These are phyloP conservation scores for Rhinogobius similis DNA, from an alignment of 2,113 vertebrate genomes.

Conservation along the genomic window DNA sequence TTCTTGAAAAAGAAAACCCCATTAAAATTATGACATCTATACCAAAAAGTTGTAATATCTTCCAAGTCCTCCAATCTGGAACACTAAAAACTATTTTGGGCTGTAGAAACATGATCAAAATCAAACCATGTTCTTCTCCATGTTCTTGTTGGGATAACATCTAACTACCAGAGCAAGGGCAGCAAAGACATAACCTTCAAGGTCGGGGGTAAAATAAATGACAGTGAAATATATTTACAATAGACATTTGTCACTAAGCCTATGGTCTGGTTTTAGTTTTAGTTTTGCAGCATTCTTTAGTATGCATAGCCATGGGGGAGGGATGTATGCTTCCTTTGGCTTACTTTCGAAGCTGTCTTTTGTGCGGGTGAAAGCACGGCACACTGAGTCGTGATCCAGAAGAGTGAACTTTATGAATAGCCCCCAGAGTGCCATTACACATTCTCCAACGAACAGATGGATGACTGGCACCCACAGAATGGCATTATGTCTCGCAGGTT, in stretches of 20 bases:
- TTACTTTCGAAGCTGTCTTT: slow-evolving; percentile 36
- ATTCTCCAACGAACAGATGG: slow-evolving; percentile 59
- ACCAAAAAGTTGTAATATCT: no score
- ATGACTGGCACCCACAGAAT: slow-evolving; percentile 61
- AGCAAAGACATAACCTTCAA: not conserved
- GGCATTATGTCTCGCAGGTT: slow-evolving; percentile 42
- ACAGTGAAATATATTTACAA: not conserved
- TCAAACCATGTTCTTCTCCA: not conserved
- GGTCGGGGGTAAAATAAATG: not conserved
- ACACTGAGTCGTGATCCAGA: slow-evolving; percentile 48
- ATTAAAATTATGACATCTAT: no score
- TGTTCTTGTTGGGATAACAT: not conserved
- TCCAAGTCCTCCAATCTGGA: no score
- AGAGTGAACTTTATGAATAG: slow-evolving; percentile 64
- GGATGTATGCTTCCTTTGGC: slow-evolving; percentile 20
- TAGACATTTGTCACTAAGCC: not conserved
- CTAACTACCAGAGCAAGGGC: not conserved
- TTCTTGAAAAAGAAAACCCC: no score
- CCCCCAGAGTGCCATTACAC: slow-evolving; percentile 57
- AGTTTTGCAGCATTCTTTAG: not conserved
- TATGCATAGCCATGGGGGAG: not conserved
- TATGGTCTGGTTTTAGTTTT: not conserved
- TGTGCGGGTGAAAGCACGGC: slow-evolving; percentile 50
- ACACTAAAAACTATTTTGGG: not conserved
- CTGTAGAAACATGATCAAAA: not conserved